Percentiles rank a stretch among this genome's conserved stretches.
Conservation (phyloP, 2,113 vertebrate genomes). For the Cyanoderma ruficeps region DNA sequence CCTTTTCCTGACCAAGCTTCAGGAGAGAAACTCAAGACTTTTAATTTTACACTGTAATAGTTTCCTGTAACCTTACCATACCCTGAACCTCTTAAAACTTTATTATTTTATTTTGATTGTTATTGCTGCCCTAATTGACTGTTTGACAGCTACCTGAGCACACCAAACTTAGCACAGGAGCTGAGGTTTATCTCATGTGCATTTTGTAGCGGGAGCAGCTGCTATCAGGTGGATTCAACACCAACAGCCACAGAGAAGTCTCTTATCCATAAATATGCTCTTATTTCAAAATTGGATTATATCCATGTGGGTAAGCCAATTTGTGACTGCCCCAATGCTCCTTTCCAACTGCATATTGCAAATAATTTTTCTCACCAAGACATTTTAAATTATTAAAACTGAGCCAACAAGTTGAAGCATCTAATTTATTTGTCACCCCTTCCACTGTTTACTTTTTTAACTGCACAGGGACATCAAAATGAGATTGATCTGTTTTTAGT, state of each 20-base stretch:
- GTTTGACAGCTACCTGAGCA: neutral
- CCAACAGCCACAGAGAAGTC: neutral
- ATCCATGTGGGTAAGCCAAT: neutral
- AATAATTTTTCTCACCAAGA: neutral
- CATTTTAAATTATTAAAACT: conserved; percentile 36
- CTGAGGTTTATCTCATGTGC: neutral
- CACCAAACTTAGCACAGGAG: neutral
- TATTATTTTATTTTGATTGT: neutral
- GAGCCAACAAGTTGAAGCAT: neutral
- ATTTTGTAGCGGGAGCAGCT: neutral
- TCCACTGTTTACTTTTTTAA: conserved; percentile 24
- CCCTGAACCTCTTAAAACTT: neutral
- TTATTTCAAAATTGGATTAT: conserved; percentile 3
- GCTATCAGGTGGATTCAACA: neutral
- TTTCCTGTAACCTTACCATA: neutral
- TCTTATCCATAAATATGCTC: neutral
- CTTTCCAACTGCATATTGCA: neutral
- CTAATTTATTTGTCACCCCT: conserved; percentile 20
- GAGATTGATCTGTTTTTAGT: neutral
- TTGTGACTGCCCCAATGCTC: neutral
- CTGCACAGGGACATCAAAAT: neutral
- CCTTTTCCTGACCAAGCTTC: neutral
- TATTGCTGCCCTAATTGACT: neutral
- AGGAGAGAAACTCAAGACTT: neutral
- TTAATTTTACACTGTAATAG: neutral